Base-by-base conservation (phyloP, 1,140 invertebrate species). In the Drosophila obscura region DNA sequence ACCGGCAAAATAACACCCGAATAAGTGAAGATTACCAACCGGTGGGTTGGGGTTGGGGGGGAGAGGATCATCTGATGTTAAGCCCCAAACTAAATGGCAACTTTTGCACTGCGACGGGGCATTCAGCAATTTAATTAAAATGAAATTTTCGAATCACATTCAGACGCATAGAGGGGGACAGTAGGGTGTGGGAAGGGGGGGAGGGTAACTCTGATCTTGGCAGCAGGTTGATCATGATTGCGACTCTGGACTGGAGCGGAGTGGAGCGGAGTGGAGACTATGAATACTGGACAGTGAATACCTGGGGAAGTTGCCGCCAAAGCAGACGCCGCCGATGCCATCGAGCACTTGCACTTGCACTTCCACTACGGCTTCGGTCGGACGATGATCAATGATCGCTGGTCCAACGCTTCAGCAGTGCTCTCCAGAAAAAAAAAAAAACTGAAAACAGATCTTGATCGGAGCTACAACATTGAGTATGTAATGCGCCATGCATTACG, bases 111-210 rank as follows among this genome's bases (percentile, higher is more conserved):
- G 77, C 61, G 69, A 64, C 59, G 73, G 74, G 43, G 78, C 83
- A 87, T 65, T 71, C 79, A 88, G 88, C 83, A 88, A 88, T 88
- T 88, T 88, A 88, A 88, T 88, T 88, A 88, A 88, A 88, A 88
- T 88, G 64, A 88, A 87, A 88, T 88, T 88, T 88, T 64, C 76
- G 83, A 83, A 83, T 88, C 82, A 85, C 77, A 85, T 74, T 59
- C 73, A 52, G 61, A 35, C 50, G n/a, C 1, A 28, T 31, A 44
- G 52, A 52, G 59, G 19, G 45, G 39, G 52, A 5, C 11, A 60
- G 48, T 51, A 4, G 13, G 19, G 3, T 2, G 19, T 24, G 9
- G 39, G 11, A 15, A 19, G 63, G 19, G 39, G 9, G 39, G 11
- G 22, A 19, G 63, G 46, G 59, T 55, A 75, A 62, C 80, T 39